phyloP scores from a whole-genome alignment of 2,797 vertebrate species.

The Silurus lanzhouensis region DNA sequence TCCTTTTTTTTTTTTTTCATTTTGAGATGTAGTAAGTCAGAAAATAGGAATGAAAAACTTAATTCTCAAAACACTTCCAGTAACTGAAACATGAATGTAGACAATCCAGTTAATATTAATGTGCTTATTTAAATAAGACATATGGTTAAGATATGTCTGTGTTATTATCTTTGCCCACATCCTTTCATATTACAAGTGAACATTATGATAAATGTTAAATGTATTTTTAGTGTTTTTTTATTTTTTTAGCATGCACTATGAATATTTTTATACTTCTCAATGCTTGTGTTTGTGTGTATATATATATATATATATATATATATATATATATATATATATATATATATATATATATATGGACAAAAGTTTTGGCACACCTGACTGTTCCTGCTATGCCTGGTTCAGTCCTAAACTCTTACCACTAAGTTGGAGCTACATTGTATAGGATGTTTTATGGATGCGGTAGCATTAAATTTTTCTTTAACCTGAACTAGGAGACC shows the following conservation, averaged over 20 bases:
- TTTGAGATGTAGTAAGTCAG: not conserved
- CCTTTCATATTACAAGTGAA: slow-evolving; percentile 11
- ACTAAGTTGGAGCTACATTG: too few species aligned
- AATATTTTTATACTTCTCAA: slow-evolving; percentile 8
- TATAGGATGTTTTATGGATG: too few species aligned
- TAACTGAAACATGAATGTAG: slow-evolving; percentile 41
- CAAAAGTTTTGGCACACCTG: not conserved
- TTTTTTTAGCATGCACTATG: slow-evolving; percentile 31
- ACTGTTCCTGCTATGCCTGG: too few species aligned
- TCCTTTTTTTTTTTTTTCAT: not conserved
- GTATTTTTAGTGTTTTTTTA: not conserved
- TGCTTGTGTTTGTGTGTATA: not conserved
- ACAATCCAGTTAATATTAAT: slow-evolving; percentile 6
- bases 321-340: not conserved
- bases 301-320: not conserved
- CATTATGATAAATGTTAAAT: slow-evolving; percentile 8
- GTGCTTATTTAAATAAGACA: not conserved
- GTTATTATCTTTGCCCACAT: not conserved
- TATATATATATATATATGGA: not conserved
- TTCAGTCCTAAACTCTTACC: too few species aligned
- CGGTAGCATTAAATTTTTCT: too few species aligned
- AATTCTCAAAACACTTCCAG: slow-evolving; percentile 19
- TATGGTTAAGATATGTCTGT: not conserved
- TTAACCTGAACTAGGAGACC: too few species aligned
- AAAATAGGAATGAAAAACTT: not conserved